Percentiles rank a stretch among this genome's conserved stretches.
Evolutionary conservation across 2,797 vertebrate species (phyloP).

Genomic region (Galago senegalensis): DNA sequence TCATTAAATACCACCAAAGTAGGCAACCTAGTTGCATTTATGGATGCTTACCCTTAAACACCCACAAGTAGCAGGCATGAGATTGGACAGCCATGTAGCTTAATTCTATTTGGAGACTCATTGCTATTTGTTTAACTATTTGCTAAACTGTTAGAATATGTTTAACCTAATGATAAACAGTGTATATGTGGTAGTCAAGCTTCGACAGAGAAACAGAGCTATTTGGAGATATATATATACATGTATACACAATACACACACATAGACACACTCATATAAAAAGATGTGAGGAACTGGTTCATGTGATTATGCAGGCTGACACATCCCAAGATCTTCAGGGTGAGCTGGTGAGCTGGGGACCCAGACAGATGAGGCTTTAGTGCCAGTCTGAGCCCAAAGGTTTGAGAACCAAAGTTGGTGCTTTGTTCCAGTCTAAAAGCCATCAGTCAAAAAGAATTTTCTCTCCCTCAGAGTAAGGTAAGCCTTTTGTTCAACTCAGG

Average conservation of each 20-base stretch:
- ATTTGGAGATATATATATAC: background rate
- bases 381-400: background rate
- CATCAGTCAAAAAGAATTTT: background rate
- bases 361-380: background rate
- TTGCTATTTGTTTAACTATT: background rate
- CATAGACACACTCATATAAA: background rate
- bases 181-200: background rate
- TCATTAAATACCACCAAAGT: background rate
- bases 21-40: background rate
- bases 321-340: background rate
- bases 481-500: background rate
- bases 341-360: background rate
- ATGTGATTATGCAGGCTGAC: background rate
- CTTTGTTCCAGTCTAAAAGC: too few relatives aligned
- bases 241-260: background rate
- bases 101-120: background rate
- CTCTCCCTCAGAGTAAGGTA: background rate
- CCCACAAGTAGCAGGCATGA: background rate
- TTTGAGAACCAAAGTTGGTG: background rate
- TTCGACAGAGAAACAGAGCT: conserved; percentile 9
- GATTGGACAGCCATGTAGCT: background rate
- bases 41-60: background rate
- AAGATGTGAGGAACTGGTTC: background rate
- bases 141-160: background rate
- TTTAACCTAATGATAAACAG: background rate